phyloP scores from a whole-genome alignment of 2,888 invertebrate genomes.

The Eupithecia tripunctaria region DNA sequence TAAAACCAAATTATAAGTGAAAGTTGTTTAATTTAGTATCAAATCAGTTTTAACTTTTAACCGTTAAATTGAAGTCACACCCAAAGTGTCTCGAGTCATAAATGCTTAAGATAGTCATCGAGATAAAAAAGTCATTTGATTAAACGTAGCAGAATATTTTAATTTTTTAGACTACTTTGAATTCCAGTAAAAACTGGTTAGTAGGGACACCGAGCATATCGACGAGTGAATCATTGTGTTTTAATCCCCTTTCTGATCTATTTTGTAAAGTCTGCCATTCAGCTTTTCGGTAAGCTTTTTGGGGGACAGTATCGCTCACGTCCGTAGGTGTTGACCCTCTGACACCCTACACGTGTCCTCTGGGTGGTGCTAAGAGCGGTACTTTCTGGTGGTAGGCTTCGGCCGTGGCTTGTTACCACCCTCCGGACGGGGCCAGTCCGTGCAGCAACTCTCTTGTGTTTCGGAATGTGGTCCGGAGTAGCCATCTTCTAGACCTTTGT shows the following conservation, averaged over 20 bases:
- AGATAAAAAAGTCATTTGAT: not conserved
- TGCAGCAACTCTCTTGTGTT: no score
- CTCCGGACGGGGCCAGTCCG: no score
- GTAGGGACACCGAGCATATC: not conserved
- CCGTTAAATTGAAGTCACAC: slow-evolving; percentile 43
- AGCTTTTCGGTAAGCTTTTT: no score
- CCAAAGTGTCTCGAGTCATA: slow-evolving; percentile 25
- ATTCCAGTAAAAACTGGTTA: not conserved
- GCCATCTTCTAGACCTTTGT: no score
- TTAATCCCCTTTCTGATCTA: not conserved
- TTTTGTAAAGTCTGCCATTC: not conserved
- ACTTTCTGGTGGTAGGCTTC: no score
- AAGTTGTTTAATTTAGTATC: slow-evolving; percentile 43
- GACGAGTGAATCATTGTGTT: not conserved
- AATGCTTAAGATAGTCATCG: not conserved
- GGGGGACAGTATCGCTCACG: no score
- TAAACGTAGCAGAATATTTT: slow-evolving; percentile 6
- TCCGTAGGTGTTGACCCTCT: no score
- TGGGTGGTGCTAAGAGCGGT: no score
- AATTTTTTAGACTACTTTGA: not conserved
- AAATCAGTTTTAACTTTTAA: slow-evolving; percentile 39
- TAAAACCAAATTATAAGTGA: slow-evolving; percentile 38
- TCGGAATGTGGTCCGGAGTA: no score
- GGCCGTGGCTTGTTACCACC: no score
- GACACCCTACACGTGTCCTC: no score